These are phyloP conservation scores for Tenodera sinensis DNA, from an alignment of 2,888 invertebrate genomes.

Conservation along the genomic window DNA sequence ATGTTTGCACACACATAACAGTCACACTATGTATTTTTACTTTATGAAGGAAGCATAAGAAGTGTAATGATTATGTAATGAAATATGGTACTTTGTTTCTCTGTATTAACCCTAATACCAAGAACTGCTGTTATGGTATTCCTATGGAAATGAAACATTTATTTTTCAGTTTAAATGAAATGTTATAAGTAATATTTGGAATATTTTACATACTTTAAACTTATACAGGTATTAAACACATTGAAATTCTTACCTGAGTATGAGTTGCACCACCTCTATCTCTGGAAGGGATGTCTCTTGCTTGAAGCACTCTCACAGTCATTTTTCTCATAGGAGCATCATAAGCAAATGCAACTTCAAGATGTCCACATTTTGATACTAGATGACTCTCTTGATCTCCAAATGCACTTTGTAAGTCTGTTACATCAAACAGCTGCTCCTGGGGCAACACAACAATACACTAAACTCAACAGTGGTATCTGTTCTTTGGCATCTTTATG, in stretches of 20 bases:
- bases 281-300: conserved; percentile 71
- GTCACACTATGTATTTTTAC: no score
- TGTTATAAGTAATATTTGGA: not conserved
- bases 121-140: no score
- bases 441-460: conserved; percentile 51
- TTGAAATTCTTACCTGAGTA: conserved; percentile 55
- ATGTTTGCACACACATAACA: no score
- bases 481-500: not conserved
- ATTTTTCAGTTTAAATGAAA: not conserved
- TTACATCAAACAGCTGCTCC: conserved; percentile 44
- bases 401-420: conserved; percentile 42
- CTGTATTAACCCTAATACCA: no score
- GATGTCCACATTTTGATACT: conserved; percentile 65
- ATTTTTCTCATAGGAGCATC: conserved; percentile 88
- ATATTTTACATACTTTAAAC: not conserved
- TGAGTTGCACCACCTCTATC: conserved; percentile 64
- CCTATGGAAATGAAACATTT: no score
- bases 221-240: not conserved
- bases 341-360: conserved; percentile 85
- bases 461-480: conserved; percentile 37
- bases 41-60: no score
- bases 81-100: no score
- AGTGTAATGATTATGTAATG: no score
- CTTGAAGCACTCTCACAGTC: conserved; percentile 89
- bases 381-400: conserved; percentile 33